Base-by-base conservation (phyloP, 2,113 vertebrate genomes). In the Furnarius figulus region DNA sequence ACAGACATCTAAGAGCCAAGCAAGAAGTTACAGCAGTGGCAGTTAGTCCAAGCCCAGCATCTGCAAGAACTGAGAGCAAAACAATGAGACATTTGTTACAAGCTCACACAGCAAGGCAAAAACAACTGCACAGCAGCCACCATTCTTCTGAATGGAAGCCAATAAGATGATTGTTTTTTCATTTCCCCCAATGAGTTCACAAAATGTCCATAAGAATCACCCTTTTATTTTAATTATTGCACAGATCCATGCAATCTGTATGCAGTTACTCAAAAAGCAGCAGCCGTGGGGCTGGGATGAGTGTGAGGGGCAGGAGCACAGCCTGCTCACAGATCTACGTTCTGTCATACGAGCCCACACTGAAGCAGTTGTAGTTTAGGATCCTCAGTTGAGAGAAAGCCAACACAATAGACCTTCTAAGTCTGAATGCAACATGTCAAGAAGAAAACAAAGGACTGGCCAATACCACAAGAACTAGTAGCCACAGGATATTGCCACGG, bases 51-150 rank as follows among this genome's bases (percentile, higher is more conserved):
- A 90, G 65, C 13, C 65, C 68, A 87, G 61, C 52, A 89, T 71
- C 76, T 46, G 81, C 77, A 87, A 82, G 52, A 14, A 85, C 12
- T 1, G 6, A 82, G 33, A 77, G 40, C 17, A 70, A n/a, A 93
- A 94, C 74, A 94, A 85, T 46, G 53, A 89, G 67, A 90, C 62
- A 53, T 67, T 82, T 95, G 75, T 87, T 87, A 39, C 50, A 73
- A 80, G 11, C 59, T 87, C 63, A 83, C 1, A 0, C 72, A 80
- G 78, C 71, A 93, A 74, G 85, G 82, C 78, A 93, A 76, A 85
- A 95, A 66, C 67, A 94, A 93, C 75, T 53, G 63, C 56, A 86
- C 30, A 90, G 75, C 37, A 88, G 75, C 59, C 55, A 85, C 63
- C 5, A 2, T 33, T 84, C 66, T 85, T 61, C 72, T 86, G 63